Base-by-base conservation (phyloP, 2,797 vertebrate species). In the Mormyrops attenuatus region DNA sequence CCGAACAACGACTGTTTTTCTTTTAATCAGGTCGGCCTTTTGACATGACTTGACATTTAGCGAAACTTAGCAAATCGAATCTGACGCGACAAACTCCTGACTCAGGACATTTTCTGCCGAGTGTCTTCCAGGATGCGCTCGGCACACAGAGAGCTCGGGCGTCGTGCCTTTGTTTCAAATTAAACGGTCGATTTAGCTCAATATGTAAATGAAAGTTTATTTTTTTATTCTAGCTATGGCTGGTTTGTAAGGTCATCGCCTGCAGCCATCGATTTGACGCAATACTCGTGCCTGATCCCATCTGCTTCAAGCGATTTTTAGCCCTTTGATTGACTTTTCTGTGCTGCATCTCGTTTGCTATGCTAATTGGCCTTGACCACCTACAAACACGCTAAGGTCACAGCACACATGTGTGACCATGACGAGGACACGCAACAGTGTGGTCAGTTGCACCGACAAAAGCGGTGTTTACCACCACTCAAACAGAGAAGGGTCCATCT, bases 141-240 rank as follows among this genome's bases (percentile, higher is more conserved):
- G 38, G 15, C 15, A 77, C 73, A 20, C 5, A 2, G 38, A 77
- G 5, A 20, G 38, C 34, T 17, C 20, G 73, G 13, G 38, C 38
- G 6, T 17, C 38, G 38, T 44, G 73, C 38, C 73, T 38, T 77
- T 41, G 34, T 77, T 77, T 77, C 34, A 20, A 77, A 77, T 41
- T 41, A 77, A 77, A 77, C 2, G 17, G 73, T 44, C 73, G 73
- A 77, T 77, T 77, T 38, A 20, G 73, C 34, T 77, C 73, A 0
- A 77, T 77, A 77, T 77, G 73, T 77, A 77, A 77, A 77, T 77
- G 73, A 77, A 41, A 41, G 73, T 44, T 77, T 38, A 77, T n/a
- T 77, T 77, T 77, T 77, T 41, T 38, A 77, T 44, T 38, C 34
- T 38, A 77, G 34, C 30, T 38, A 77, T 1, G 13, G 15, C 34